phyloP scores from a whole-genome alignment of 2,113 vertebrate genomes.

The Benitochromis conjunctus region DNA sequence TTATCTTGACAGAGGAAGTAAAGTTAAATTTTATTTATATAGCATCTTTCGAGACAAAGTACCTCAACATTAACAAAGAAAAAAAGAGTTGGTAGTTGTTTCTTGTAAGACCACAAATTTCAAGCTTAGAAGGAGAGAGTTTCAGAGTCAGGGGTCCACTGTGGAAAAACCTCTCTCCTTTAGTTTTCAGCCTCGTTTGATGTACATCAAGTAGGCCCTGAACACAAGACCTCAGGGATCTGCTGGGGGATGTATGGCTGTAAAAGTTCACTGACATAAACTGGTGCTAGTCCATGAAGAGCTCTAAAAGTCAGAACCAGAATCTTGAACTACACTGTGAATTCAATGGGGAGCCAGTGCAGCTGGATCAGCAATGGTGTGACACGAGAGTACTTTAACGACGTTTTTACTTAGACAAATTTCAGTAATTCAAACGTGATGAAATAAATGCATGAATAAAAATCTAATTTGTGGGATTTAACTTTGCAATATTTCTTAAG shows the following conservation, averaged over 20 bases:
- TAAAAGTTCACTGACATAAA: not conserved
- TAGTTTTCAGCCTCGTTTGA: not conserved
- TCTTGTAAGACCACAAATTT: accelerated
- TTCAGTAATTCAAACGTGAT: not conserved
- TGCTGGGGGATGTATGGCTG: not conserved
- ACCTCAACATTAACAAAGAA: not conserved
- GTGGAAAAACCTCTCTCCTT: not conserved
- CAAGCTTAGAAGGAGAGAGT: accelerated
- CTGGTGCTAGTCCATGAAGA: not conserved
- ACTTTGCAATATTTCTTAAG: too few species aligned
- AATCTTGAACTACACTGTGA: not conserved
- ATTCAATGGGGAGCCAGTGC: not conserved
- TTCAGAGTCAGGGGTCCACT: not conserved
- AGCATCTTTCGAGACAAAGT: not conserved
- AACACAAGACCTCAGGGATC: not conserved
- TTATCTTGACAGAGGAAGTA: not conserved
- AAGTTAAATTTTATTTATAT: not conserved
- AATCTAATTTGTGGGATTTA: too few species aligned
- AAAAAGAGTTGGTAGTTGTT: not conserved
- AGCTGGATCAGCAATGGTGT: accelerated
- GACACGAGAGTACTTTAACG: not conserved
- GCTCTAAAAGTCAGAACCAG: not conserved
- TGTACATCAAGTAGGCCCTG: not conserved
- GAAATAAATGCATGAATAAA: too few species aligned
- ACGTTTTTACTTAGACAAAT: not conserved